These are phyloP conservation scores for Pachliopta kotzebuea DNA, from an alignment of 2,888 invertebrate species.

Conservation along the genomic window DNA sequence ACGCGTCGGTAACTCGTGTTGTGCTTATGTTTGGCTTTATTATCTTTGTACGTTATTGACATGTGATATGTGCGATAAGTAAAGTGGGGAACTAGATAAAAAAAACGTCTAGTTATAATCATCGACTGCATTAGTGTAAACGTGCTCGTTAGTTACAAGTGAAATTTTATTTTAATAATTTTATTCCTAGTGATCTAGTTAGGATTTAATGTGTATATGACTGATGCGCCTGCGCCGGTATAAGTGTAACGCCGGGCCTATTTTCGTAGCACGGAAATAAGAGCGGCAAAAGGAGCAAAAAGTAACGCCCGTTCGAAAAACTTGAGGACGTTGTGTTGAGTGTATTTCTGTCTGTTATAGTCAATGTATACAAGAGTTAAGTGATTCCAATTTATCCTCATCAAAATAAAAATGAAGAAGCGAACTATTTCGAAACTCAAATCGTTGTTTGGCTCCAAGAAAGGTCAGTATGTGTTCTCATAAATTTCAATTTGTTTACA, in stretches of 20 bases:
- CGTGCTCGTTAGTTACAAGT: slow-evolving; percentile 24
- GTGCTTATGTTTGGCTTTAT: slow-evolving; percentile 41
- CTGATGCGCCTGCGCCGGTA: slow-evolving; percentile 72
- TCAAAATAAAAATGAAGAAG: slow-evolving; percentile 70
- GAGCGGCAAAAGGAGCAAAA: slow-evolving; percentile 80
- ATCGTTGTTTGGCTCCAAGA: slow-evolving; percentile 70
- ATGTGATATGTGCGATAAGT: slow-evolving; percentile 54
- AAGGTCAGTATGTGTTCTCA: slow-evolving; percentile 51
- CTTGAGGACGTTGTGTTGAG: slow-evolving; percentile 72
- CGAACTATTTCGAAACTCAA: slow-evolving; percentile 72
- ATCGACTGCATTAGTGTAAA: slow-evolving; percentile 17
- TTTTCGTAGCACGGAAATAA: slow-evolving; percentile 81
- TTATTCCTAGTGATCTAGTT: slow-evolving; percentile 39
- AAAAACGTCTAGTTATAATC: slow-evolving; percentile 38
- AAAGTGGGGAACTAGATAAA: slow-evolving; percentile 46
- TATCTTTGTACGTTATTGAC: slow-evolving; percentile 46
- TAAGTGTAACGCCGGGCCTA: slow-evolving; percentile 76
- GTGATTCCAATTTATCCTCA: slow-evolving; percentile 45
- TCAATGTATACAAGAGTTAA: slow-evolving; percentile 59
- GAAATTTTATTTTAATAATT: slow-evolving; percentile 34
- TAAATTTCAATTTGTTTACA: neutral
- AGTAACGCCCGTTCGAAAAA: slow-evolving; percentile 71
- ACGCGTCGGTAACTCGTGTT: slow-evolving; percentile 48
- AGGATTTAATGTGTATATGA: slow-evolving; percentile 50
- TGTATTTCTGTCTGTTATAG: slow-evolving; percentile 73